A percentile compares a stretch with the other conserved stretches of the same genome.
Conservation (phyloP, 2,888 invertebrate genomes). For the Cheilosia soror region DNA sequence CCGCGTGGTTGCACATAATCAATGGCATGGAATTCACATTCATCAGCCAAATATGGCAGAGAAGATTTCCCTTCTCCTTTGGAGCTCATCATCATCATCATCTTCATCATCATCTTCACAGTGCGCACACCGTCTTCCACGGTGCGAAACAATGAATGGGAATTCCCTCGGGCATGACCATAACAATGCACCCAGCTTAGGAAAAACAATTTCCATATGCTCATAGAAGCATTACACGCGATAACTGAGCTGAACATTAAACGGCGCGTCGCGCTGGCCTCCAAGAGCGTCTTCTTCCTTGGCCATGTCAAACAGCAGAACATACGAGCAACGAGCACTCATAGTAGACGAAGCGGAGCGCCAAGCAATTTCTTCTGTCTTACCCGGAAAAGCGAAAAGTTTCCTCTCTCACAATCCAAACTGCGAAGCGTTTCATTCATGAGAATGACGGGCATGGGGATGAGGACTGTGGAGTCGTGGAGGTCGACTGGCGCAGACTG, state of each 20-base stretch:
- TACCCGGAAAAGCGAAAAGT: conserved; percentile 54
- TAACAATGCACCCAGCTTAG: conserved; percentile 54
- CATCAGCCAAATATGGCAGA: conserved; percentile 65
- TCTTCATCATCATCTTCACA: conserved; percentile 3
- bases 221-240: conserved; percentile 45
- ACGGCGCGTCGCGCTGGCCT: conserved; percentile 10
- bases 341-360: conserved; percentile 41
- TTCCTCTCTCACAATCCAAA: conserved; percentile 14
- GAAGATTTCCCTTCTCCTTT: conserved; percentile 43
- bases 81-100: conserved; percentile 23
- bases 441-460: neutral
- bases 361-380: conserved; percentile 41
- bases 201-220: conserved; percentile 63
- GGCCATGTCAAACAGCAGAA: neutral
- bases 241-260: conserved; percentile 42
- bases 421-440: conserved; percentile 21
- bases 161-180: conserved; percentile 66
- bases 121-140: conserved; percentile 12
- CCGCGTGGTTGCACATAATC: conserved; percentile 25
- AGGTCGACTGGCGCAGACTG: conserved; percentile 18
- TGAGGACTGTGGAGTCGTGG: neutral
- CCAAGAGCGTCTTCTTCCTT: conserved; percentile 5
- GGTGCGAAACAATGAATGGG: conserved; percentile 72
- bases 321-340: too few species aligned
- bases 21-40: conserved; percentile 45